phyloP scores from a whole-genome alignment of 64 coral and sea anemone species.

The Astreopora myriophthalma region DNA sequence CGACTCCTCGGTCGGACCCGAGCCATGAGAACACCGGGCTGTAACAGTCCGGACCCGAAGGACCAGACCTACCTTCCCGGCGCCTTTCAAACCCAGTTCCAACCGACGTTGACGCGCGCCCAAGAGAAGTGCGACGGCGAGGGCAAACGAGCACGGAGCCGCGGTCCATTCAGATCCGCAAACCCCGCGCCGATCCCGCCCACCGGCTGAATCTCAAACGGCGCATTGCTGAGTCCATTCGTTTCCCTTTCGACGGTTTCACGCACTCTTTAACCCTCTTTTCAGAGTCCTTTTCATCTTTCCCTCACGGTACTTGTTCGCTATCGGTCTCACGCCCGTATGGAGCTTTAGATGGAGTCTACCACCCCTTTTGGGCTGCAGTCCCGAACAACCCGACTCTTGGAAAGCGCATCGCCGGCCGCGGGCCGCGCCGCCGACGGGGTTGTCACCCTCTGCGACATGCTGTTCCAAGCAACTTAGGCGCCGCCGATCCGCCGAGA shows the following conservation, averaged over 20 bases:
- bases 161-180: constrained; percentile 28
- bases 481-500: background rate
- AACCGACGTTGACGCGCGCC: constrained; percentile 46
- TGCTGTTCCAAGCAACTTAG: constrained; percentile 70
- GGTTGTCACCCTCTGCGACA: constrained; percentile 67
- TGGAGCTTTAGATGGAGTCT: constrained; percentile 64
- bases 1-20: constrained; percentile 21
- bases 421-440: constrained; percentile 15
- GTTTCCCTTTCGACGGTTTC: constrained; percentile 75
- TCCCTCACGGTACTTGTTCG: constrained; percentile 83
- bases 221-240: constrained; percentile 70
- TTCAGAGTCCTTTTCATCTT: constrained; percentile 86
- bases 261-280: constrained; percentile 70
- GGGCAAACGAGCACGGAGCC: background rate
- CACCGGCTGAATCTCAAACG: constrained; percentile 53
- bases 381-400: constrained; percentile 78
- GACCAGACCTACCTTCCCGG: background rate
- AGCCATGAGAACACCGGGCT: constrained; percentile 18
- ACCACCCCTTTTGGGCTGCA: constrained; percentile 44
- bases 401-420: constrained; percentile 33
- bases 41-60: constrained; percentile 6
- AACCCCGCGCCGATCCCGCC: background rate
- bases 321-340: constrained; percentile 55
- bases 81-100: background rate
- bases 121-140: constrained; percentile 46